Conservation (phyloP, 2,888 invertebrate species). For the Vanessa cardui region DNA sequence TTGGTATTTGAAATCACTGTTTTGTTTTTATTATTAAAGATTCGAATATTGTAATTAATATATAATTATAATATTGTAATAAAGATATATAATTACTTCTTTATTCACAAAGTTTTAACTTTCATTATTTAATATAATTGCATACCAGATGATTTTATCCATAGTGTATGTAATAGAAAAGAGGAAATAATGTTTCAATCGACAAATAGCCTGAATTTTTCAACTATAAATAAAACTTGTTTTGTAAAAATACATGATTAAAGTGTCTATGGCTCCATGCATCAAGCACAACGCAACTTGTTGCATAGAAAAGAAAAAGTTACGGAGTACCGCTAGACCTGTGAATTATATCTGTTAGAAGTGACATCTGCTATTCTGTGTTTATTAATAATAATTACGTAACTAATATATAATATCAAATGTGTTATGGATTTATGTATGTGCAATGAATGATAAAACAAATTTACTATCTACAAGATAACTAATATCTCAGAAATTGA, state of each 20-base stretch:
- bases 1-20: constrained; percentile 8
- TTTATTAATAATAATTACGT: too few species aligned
- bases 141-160: too few species aligned
- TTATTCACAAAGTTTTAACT: too few species aligned
- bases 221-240: not conserved
- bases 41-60: not conserved
- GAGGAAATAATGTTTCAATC: too few species aligned
- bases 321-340: constrained; percentile 18
- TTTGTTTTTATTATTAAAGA: not conserved
- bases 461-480: too few species aligned
- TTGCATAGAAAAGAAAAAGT: constrained; percentile 45
- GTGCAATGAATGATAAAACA: too few species aligned
- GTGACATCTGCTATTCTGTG: not conserved
- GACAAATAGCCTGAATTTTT: not conserved
- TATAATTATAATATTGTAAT: not conserved
- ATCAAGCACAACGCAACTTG: constrained; percentile 39
- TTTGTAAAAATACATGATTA: constrained; percentile 15
- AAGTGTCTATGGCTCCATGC: constrained; percentile 20
- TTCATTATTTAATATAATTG: too few species aligned
- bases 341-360: not conserved
- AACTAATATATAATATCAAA: too few species aligned
- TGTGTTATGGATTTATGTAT: too few species aligned
- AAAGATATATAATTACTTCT: not conserved
- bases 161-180: too few species aligned
- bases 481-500: too few species aligned